Evolutionary conservation across 2,888 invertebrate genomes (phyloP).

Genomic region (Leucoma salicis): DNA sequence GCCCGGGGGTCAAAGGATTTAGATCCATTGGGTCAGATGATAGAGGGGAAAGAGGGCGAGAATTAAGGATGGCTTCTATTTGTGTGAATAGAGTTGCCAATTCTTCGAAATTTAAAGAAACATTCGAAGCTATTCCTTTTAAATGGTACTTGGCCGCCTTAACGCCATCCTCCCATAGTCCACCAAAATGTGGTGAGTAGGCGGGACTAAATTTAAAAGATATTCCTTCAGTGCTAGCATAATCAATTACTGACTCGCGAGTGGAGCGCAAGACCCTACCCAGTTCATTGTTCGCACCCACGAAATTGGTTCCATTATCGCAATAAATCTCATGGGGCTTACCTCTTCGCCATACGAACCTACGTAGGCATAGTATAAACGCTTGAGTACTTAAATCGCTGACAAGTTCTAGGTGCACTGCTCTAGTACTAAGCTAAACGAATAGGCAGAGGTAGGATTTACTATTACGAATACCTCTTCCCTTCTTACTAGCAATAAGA

Average conservation of each 20-base stretch:
- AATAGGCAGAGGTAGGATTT: slow-evolving; percentile 6
- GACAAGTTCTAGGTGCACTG: slow-evolving; percentile 3
- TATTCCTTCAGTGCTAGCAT: slow-evolving; percentile 1
- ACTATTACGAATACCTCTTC: neutral
- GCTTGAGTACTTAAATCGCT: slow-evolving; percentile 5
- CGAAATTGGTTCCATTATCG: slow-evolving; percentile 7
- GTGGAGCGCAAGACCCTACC: neutral
- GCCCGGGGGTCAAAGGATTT: slow-evolving; percentile 4
- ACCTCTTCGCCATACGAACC: slow-evolving; percentile 7
- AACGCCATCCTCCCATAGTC: slow-evolving; percentile 1
- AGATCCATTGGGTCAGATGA: slow-evolving; percentile 3
- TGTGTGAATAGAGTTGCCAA: slow-evolving; percentile 5
- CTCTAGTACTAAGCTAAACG: slow-evolving; percentile 3
- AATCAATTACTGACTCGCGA: neutral
- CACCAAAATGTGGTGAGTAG: slow-evolving; percentile 5
- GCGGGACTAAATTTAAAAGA: slow-evolving; percentile 1
- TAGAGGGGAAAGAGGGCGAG: slow-evolving; percentile 4
- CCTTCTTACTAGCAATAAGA: slow-evolving; percentile 3
- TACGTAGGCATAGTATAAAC: slow-evolving; percentile 1
- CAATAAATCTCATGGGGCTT: slow-evolving; percentile 4
- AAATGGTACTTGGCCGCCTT: slow-evolving; percentile 5
- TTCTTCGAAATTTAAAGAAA: slow-evolving; percentile 4
- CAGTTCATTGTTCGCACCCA: slow-evolving; percentile 2
- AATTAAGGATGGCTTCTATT: slow-evolving; percentile 9
- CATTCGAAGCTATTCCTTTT: neutral